Base-by-base conservation (phyloP, 2,113 vertebrate genomes). In the Albula goreensis region DNA sequence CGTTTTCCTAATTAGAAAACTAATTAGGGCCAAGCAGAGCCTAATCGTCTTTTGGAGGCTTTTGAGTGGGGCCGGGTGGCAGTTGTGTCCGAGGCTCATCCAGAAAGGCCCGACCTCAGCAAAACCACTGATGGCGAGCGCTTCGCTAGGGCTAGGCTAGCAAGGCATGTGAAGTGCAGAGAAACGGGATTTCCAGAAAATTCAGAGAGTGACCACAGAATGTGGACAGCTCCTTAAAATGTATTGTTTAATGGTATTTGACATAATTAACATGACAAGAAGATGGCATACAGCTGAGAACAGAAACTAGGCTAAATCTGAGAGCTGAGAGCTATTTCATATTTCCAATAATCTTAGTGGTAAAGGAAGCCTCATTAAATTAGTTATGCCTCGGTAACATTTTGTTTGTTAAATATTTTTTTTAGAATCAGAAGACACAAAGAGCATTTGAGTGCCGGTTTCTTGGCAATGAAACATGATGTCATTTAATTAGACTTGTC, bases 1-100 rank as follows among this genome's bases (percentile, higher is more conserved):
- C 82, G 80, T 87, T 87, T 87, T 53, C 41, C 51, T 78, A 87
- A 87, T 87, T 80, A 63, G 83, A 83, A 87, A 87, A 80, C 48
- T 63, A 86, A 80, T 81, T 85, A 85, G 79, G 82, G n/a, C 79
- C 17, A 82, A 82, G 22, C 79, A 17, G 85, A 79, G 56, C 78
- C 78, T 80, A 79, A 81, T 79, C 86, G 56, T 3, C 15, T 84
- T 80, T 25, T 52, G 86, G 41, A 87, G 77, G 48, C 17, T n/a
- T 48, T 49, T 49, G 41, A 70, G 12, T 15, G 17, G 17, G 77
- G n/a, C 74, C 77, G 41, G 22, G 31, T 74, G 53, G 31, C 56
- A 7, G 41, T 53, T 31, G 53, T 60, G 56, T 13, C 51, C 48
- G 22, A 19, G 15, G 31, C 50, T 83, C 8, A 83, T 63, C 25